Base-by-base conservation (phyloP, 1,140 invertebrate species). In the Trissolcus basalis region DNA sequence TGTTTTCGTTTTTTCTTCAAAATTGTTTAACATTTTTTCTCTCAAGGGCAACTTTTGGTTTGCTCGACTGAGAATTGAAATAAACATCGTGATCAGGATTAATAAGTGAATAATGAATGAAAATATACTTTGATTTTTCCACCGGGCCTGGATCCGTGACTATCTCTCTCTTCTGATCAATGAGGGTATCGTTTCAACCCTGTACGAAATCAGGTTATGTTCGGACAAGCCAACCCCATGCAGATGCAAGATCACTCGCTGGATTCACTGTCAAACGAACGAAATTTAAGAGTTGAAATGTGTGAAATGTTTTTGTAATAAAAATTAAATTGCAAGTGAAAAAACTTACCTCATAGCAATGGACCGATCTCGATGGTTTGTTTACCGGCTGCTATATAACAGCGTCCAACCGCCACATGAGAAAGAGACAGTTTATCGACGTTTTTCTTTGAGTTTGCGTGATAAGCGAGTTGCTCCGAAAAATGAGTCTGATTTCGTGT, bases 381-480 rank as follows among this genome's bases (percentile, higher is more conserved):
- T 61, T 56, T 67, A 58, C 67, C 61, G 61, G 55, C 58, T 60
- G 44, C 32, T 51, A 33, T 33, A 43, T 49, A 33, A 33, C 16
- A 43, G 55, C 32, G 54, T 49, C 55, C 61, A 36, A 33, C 16
- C 55, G 19, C 14, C 64, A 63, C 35, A 49, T 65, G 63, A 67
- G n/a, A 27, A 27, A 27, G 19, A 27, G 39, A 53, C 36, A 35
- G 75, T 80, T 85, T 88, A 88, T 88, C 82, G 86, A 88, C 85
- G 81, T 87, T 86, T 85, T 84, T 81, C 71, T 54, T 44, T 60
- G 84, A 83, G 83, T 58, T 82, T 86, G 85, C 86, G 86, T 85
- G 70, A 33, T 84, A 5, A 47, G 35, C 50, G 81, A 85, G 84
- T 82, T 87, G 82, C 84, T 81, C 84, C 19, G 44, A 58, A 64